phyloP scores from a whole-genome alignment of 2,113 vertebrate species.

The crab-eating macaque (Macaca fascicularis) region DNA sequence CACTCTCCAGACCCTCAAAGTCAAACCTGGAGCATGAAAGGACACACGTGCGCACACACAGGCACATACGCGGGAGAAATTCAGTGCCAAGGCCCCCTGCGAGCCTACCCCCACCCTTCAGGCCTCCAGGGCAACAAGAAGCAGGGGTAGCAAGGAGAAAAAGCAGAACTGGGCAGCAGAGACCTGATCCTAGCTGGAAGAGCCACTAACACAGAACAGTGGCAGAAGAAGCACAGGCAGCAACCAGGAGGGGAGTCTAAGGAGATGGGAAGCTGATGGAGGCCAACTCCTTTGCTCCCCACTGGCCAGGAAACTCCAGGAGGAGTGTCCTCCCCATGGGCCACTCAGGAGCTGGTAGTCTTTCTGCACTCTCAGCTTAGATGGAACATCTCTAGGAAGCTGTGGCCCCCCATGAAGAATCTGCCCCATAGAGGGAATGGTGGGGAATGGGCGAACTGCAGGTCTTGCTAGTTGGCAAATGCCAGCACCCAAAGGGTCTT shows the following conservation, averaged over 20 bases:
- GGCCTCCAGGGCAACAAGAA: conserved; percentile 44
- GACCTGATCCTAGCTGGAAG: background rate
- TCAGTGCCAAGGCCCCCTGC: conserved; percentile 40
- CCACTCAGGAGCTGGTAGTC: background rate
- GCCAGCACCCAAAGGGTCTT: background rate
- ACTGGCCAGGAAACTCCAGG: background rate
- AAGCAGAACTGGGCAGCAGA: background rate
- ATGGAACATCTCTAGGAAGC: background rate
- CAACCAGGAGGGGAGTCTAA: background rate
- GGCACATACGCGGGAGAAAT: conserved; percentile 65
- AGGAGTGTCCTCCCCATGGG: background rate
- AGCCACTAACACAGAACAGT: background rate
- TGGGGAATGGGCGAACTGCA: background rate
- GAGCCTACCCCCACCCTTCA: background rate
- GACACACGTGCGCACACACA: conserved; percentile 72
- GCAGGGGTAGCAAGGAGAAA: conserved; percentile 53
- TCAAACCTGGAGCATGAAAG: conserved; percentile 90
- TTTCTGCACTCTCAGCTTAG: background rate
- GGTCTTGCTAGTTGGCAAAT: background rate
- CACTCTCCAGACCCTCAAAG: conserved; percentile 95
- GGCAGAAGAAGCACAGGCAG: background rate
- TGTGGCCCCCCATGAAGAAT: background rate
- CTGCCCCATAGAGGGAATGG: fast-evolving
- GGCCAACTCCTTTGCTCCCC: background rate
- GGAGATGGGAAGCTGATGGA: background rate